Percentiles rank a stretch among this genome's conserved stretches.
Conservation (phyloP, 2,113 vertebrate genomes). For the Castor canadensis region DNA sequence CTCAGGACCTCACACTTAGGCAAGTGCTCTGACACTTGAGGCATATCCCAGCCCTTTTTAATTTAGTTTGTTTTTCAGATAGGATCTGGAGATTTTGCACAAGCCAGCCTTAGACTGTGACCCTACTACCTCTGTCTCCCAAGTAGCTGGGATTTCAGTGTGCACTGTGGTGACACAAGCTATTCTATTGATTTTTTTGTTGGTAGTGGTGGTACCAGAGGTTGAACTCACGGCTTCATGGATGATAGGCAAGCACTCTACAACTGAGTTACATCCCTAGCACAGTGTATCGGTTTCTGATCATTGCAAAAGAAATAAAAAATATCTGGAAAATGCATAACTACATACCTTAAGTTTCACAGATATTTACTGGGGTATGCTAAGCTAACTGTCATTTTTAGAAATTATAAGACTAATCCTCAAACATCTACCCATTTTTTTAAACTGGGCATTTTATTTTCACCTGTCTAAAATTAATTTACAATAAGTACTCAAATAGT, state of each 20-base stretch:
- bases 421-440: not conserved
- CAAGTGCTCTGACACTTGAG: not conserved
- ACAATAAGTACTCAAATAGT: conserved; percentile 26
- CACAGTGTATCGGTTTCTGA: not conserved
- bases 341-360: not conserved
- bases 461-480: not conserved
- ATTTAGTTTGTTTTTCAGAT: not conserved
- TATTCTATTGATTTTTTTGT: not conserved
- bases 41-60: not conserved
- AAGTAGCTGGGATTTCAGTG: not conserved
- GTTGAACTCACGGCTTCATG: too few species aligned
- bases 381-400: conserved; percentile 16
- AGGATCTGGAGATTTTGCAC: not conserved
- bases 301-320: conserved; percentile 39
- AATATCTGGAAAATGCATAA: not conserved
- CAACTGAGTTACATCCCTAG: too few species aligned
- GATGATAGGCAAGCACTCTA: too few species aligned
- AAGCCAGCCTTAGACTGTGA: not conserved
- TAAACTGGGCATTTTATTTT: conserved; percentile 26
- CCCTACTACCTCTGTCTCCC: not conserved
- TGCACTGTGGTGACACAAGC: not conserved
- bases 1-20: not conserved
- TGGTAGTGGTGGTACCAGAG: too few species aligned
- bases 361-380: not conserved
- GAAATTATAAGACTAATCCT: conserved; percentile 49